These are phyloP conservation scores for Ephydatia muelleri DNA, from an alignment of 37 sponge, comb jelly and placozoan genomes.

Conservation along the genomic window DNA sequence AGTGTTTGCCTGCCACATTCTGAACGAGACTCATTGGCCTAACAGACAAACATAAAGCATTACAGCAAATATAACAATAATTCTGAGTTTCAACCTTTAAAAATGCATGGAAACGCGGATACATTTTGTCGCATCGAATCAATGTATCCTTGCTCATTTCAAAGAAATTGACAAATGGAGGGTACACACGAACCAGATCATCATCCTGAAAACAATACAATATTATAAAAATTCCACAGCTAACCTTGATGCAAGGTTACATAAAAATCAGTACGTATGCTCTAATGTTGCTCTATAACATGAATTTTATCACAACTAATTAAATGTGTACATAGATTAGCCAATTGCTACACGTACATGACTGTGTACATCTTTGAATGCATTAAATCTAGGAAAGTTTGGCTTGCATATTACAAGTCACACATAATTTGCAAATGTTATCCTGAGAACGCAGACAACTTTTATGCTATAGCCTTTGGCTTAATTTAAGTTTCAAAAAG, in stretches of 20 bases:
- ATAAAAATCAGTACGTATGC: neutral
- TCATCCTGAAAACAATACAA: conserved; percentile 52
- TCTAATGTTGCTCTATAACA: neutral
- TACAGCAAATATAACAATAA: neutral
- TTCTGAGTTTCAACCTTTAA: conserved; percentile 57
- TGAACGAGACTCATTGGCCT: conserved; percentile 70
- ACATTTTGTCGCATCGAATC: conserved; percentile 74
- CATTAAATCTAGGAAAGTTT: too few species aligned
- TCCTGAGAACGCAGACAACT: too few species aligned
- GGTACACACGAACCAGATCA: conserved; percentile 75
- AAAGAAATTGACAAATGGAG: conserved; percentile 90
- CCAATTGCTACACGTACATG: too few species aligned
- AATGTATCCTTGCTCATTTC: conserved; percentile 82
- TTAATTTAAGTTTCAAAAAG: too few species aligned
- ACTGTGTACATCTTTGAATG: too few species aligned
- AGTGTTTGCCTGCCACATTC: conserved; percentile 87
- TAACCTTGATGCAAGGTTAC: neutral
- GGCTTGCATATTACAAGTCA: too few species aligned
- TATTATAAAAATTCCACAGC: neutral
- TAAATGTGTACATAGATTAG: too few species aligned
- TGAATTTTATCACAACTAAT: too few species aligned
- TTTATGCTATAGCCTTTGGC: too few species aligned
- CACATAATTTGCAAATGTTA: too few species aligned
- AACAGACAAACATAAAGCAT: conserved; percentile 1
- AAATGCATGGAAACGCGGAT: conserved; percentile 92